phyloP scores from a whole-genome alignment of 2,113 vertebrate genomes.

The Pungitius pungitius region DNA sequence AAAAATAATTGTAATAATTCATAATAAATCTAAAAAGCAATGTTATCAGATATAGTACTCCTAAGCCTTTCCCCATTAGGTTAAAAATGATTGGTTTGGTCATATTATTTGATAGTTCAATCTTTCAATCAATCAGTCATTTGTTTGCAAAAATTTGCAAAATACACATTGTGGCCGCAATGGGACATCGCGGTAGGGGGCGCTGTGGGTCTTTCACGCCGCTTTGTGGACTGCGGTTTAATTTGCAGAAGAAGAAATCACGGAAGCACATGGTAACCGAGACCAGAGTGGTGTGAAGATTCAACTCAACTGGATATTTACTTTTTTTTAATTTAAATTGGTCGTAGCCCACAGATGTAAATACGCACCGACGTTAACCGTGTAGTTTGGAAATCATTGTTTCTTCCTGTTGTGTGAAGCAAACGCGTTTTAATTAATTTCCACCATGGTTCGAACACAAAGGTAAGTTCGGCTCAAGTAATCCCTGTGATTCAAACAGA shows the following conservation, averaged over 20 bases:
- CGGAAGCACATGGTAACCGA: slow-evolving; percentile 59
- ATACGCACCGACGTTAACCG: accelerated
- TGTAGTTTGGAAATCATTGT: neutral
- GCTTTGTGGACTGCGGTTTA: accelerated
- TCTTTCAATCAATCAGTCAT: too few relatives aligned
- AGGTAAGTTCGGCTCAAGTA: slow-evolving; percentile 65
- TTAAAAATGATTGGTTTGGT: neutral
- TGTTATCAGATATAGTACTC: neutral
- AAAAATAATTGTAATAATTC: neutral
- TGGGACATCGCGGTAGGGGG: slow-evolving; percentile 21
- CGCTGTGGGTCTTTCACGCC: neutral
- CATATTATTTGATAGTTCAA: neutral
- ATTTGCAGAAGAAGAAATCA: slow-evolving; percentile 12
- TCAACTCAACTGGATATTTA: neutral
- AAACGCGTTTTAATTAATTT: neutral
- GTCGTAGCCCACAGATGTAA: neutral
- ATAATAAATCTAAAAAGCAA: neutral
- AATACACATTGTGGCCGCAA: neutral
- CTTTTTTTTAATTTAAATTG: neutral
- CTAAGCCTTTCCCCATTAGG: too few relatives aligned
- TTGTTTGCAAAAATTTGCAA: neutral
- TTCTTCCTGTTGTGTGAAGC: neutral
- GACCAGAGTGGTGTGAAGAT: too few relatives aligned
- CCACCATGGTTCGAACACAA: slow-evolving; percentile 76
- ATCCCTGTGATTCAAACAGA: neutral